Evolutionary conservation across 2,113 vertebrate genomes (phyloP).

Genomic region (Cryptotis parvus): DNA sequence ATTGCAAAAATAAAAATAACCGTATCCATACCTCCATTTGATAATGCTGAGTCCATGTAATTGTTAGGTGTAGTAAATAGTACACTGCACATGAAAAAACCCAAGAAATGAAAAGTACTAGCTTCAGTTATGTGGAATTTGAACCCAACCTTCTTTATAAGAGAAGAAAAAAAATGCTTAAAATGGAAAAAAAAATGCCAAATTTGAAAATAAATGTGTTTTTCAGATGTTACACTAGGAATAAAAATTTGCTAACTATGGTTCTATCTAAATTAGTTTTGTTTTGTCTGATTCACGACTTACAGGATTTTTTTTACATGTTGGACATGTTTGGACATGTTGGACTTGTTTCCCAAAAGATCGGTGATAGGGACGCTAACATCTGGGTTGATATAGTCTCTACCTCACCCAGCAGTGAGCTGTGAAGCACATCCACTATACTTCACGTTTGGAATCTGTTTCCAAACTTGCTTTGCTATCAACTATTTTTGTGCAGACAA

Average conservation of each 20-base stretch:
- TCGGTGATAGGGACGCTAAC: background rate
- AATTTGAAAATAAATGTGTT: background rate
- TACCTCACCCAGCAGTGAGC: too few species aligned
- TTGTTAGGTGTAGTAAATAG: background rate
- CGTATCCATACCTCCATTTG: background rate
- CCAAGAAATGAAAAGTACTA: background rate
- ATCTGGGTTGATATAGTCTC: background rate
- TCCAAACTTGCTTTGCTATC: too few species aligned
- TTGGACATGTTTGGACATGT: too few species aligned
- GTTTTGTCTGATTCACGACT: background rate
- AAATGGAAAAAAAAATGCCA: background rate
- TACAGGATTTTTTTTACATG: background rate
- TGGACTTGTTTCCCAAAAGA: too few species aligned
- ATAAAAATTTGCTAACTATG: background rate
- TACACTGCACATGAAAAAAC: background rate
- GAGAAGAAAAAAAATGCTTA: background rate
- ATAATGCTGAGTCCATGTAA: background rate
- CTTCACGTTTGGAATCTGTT: too few species aligned
- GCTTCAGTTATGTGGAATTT: constrained; percentile 7
- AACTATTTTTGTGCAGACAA: too few species aligned
- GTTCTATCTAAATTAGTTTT: background rate
- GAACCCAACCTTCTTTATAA: background rate
- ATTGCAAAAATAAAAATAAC: background rate
- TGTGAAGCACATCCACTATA: too few species aligned
- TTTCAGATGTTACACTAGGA: background rate